Conservation (phyloP, 2,113 vertebrate species). For the Salvelinus fontinalis region DNA sequence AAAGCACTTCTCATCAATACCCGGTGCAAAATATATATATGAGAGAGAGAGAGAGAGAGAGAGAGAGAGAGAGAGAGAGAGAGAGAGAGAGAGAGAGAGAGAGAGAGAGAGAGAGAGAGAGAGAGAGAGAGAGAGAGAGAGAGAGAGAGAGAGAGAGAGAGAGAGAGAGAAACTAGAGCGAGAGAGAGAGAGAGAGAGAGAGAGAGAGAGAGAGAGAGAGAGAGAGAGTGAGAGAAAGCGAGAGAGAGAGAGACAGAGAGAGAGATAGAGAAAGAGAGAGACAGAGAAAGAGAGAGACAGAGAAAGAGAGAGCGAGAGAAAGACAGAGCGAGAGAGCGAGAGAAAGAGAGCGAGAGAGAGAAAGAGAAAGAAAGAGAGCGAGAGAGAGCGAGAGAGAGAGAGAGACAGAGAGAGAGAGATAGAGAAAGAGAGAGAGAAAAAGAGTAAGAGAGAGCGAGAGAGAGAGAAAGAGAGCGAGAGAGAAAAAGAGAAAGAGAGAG, state of each 20-base stretch:
- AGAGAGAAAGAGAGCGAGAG: neutral
- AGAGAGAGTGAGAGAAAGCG: slow-evolving; percentile 1
- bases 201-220: neutral
- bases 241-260: neutral
- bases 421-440: neutral
- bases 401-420: neutral
- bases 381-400: neutral
- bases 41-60: neutral
- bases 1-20: slow-evolving; percentile 46
- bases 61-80: neutral
- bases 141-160: neutral
- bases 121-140: neutral
- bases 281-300: neutral
- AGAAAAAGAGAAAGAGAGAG: neutral
- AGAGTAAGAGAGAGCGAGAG: neutral
- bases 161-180: too few species aligned
- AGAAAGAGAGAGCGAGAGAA: neutral
- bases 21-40: slow-evolving; percentile 24
- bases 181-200: neutral
- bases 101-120: neutral
- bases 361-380: neutral
- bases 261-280: neutral
- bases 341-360: slow-evolving; percentile 2
- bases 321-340: neutral
- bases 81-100: slow-evolving; percentile 3